Evolutionary conservation across 2,797 vertebrate genomes (phyloP).

Genomic region (Crenichthys baileyi): DNA sequence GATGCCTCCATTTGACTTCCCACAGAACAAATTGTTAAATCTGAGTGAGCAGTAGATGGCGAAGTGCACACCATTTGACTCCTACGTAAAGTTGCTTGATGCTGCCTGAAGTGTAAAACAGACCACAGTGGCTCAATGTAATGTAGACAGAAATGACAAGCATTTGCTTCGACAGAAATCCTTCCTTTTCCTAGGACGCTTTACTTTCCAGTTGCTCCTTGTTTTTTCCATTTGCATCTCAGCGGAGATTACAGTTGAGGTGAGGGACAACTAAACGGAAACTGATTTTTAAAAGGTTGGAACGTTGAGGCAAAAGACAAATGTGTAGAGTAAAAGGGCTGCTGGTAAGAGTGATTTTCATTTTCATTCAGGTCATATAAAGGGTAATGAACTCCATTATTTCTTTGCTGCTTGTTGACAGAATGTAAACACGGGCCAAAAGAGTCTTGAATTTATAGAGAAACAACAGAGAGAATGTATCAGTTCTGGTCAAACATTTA

Average conservation of each 20-base stretch:
- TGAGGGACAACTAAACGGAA: slow-evolving; percentile 26
- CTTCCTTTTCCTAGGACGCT: background rate
- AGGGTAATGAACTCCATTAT: slow-evolving; percentile 25
- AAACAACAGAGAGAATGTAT: background rate
- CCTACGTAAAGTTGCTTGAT: slow-evolving; percentile 43
- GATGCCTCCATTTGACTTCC: slow-evolving; percentile 48
- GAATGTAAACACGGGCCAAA: background rate
- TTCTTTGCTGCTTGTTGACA: slow-evolving; percentile 1
- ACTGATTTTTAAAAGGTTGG: slow-evolving; percentile 24
- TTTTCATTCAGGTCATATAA: slow-evolving; percentile 19
- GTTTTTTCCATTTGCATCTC: slow-evolving; percentile 10
- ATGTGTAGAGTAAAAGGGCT: slow-evolving; percentile 23
- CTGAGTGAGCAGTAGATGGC: slow-evolving; percentile 40
- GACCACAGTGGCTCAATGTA: slow-evolving; percentile 47
- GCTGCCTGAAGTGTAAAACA: slow-evolving; percentile 63
- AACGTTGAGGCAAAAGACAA: slow-evolving; percentile 5
- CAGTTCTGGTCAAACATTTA: background rate
- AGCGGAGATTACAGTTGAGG: slow-evolving; percentile 32
- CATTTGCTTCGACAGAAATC: slow-evolving; percentile 26
- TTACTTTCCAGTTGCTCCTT: slow-evolving; percentile 1
- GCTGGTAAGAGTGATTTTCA: slow-evolving; percentile 27
- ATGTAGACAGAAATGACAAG: slow-evolving; percentile 31
- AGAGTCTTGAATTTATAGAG: background rate
- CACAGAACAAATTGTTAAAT: slow-evolving; percentile 57
- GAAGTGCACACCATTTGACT: slow-evolving; percentile 31